These are phyloP conservation scores for Temnothorax curvispinosus DNA, from an alignment of 1,140 invertebrate species.

Conservation along the genomic window DNA sequence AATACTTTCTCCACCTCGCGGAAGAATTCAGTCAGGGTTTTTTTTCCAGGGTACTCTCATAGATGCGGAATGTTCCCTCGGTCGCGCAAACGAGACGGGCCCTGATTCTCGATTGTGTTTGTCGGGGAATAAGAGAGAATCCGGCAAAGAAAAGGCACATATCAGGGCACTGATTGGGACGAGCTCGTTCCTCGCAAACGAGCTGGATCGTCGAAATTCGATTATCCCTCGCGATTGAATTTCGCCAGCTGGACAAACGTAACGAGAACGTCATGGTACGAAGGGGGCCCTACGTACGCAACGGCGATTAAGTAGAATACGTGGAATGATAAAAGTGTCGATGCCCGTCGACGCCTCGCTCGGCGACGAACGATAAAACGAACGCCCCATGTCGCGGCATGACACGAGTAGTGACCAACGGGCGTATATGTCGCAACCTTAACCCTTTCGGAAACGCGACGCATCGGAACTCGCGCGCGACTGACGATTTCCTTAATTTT, in stretches of 20 bases:
- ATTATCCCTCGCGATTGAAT: constrained; percentile 30
- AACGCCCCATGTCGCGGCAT: constrained; percentile 73
- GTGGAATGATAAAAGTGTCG: constrained; percentile 72
- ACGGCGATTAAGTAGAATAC: constrained; percentile 51
- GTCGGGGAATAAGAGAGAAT: neutral
- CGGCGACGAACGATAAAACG: constrained; percentile 39
- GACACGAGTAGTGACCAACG: constrained; percentile 49
- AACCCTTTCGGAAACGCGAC: constrained; percentile 13
- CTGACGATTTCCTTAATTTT: neutral
- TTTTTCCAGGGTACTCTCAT: neutral
- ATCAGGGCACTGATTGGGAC: neutral
- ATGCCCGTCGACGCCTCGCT: constrained; percentile 74
- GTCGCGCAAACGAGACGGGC: neutral
- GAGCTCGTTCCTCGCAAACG: neutral
- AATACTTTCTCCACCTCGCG: neutral
- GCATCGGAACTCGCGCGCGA: neutral
- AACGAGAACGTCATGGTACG: neutral
- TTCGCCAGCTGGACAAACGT: neutral
- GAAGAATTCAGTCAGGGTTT: neutral
- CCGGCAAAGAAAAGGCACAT: neutral
- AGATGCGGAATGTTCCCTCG: neutral
- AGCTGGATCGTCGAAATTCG: constrained; percentile 20
- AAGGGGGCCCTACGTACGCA: constrained; percentile 14
- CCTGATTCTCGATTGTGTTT: neutral
- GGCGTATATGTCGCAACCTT: constrained; percentile 9